These are phyloP conservation scores for Semaprochilodus insignis DNA, from an alignment of 2,797 vertebrate genomes.

Conservation along the genomic window DNA sequence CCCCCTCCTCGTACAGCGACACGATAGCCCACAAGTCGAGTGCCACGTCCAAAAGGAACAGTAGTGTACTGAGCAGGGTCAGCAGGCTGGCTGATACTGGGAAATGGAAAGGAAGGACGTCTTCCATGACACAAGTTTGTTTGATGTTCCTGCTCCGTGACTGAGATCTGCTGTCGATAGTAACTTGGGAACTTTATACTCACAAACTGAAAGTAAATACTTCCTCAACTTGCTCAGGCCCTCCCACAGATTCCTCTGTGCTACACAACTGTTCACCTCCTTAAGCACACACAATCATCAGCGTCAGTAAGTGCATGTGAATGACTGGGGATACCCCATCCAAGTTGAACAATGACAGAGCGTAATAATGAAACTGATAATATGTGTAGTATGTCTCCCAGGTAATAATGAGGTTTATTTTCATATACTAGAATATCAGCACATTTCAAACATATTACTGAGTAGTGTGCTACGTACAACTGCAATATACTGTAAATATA, in stretches of 20 bases:
- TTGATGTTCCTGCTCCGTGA: neutral
- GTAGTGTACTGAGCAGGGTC: slow-evolving; percentile 37
- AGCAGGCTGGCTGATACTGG: slow-evolving; percentile 9
- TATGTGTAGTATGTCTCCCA: too few relatives aligned
- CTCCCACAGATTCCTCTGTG: neutral
- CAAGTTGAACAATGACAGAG: too few relatives aligned
- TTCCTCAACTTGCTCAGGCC: neutral
- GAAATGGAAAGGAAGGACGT: neutral
- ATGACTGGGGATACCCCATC: too few relatives aligned
- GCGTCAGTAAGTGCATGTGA: too few relatives aligned
- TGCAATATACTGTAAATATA: too few relatives aligned
- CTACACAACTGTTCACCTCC: neutral
- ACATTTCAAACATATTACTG: too few relatives aligned
- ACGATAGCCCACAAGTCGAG: slow-evolving; percentile 61
- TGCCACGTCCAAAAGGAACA: slow-evolving; percentile 62
- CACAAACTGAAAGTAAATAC: neutral
- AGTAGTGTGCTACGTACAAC: too few relatives aligned
- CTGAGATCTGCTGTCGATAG: neutral
- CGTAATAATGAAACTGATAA: too few relatives aligned
- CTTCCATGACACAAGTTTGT: neutral
- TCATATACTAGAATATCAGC: too few relatives aligned
- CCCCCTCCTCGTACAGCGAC: slow-evolving; percentile 62
- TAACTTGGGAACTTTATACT: neutral
- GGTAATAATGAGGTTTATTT: too few relatives aligned
- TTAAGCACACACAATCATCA: too few relatives aligned